Base-by-base conservation (phyloP, 2,113 vertebrate genomes). In the Otolemur garnettii region DNA sequence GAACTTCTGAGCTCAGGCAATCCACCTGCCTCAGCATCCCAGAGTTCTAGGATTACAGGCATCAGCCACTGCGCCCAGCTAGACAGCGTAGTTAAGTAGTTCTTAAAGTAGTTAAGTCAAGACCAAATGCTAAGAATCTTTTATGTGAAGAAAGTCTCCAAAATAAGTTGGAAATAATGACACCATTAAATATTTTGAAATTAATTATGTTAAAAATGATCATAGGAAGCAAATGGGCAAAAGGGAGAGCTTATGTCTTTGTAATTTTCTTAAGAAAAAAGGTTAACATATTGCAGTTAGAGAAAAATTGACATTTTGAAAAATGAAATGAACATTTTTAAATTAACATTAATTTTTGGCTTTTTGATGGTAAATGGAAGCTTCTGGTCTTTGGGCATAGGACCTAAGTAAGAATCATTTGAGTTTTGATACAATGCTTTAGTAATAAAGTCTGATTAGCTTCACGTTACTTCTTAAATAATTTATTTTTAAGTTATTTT, bases 271-370 rank as follows among this genome's bases (percentile, higher is more conserved):
- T 81, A 30, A 71, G 60, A 78, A 75, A 72, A 83, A 14, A 53
- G 3, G 22, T 80, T 86, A 85, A 72, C 26, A 75, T 45, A 77
- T 38, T 90, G 4, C 3, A 57, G 71, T 82, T 22, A 53, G 50
- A 19, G n/a, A 77, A 85, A 80, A 72, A 86, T 50, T 87, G 5
- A 42, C 21, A 69, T 72, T 88, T 91, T 87, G 21, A 18, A 92
- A 92, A 74, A 15, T 83, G 26, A 92, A 92, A 85, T 92, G 33
- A 89, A 91, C 53, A 75, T 11, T 13, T 72, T 89, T 78, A 78
- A 89, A 79, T 59, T 68, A 35, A 84, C 72, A 45, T 42, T 15
- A 45, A 71, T 79, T 86, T 85, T 57, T 87, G 14, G 5, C 38
- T 53, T 93, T 82, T 92, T 79, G 53, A 26, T 94, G 55, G 7